A percentile compares a stretch with the other conserved stretches of the same genome.
phyloP scores from a whole-genome alignment of 2,797 vertebrate species.

The Pangasius mekongensis region DNA sequence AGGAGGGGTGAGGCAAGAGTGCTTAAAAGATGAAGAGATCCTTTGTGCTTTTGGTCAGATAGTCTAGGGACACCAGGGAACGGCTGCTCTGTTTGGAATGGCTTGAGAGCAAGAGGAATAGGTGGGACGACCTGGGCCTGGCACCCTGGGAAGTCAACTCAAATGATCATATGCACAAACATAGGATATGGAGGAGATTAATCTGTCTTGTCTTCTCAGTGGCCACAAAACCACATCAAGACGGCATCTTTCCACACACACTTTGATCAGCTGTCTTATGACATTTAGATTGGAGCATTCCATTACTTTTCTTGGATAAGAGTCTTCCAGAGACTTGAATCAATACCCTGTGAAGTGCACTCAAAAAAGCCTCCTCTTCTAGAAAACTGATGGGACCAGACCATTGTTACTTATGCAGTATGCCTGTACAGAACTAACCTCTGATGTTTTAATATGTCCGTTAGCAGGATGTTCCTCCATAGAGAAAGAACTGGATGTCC shows the following conservation, averaged over 20 bases:
- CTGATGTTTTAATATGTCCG: slow-evolving; percentile 33
- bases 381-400: slow-evolving; percentile 18
- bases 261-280: slow-evolving; percentile 73
- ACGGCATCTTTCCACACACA: slow-evolving; percentile 54
- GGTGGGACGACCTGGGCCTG: slow-evolving; percentile 67
- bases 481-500: slow-evolving; percentile 36
- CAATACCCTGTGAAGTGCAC: slow-evolving; percentile 45
- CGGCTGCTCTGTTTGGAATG: slow-evolving; percentile 56
- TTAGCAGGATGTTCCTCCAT: slow-evolving; percentile 40
- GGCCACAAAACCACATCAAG: slow-evolving; percentile 77
- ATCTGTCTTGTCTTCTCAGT: slow-evolving; percentile 68
- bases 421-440: slow-evolving; percentile 20
- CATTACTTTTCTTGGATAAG: slow-evolving; percentile 66
- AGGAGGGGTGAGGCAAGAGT: slow-evolving; percentile 41
- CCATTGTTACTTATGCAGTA: slow-evolving; percentile 25
- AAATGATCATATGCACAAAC: slow-evolving; percentile 66
- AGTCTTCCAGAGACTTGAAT: slow-evolving; percentile 56
- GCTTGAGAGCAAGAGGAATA: slow-evolving; percentile 58
- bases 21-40: slow-evolving; percentile 49
- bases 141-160: slow-evolving; percentile 67
- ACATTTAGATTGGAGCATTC: slow-evolving; percentile 68
- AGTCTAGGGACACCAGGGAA: slow-evolving; percentile 46
- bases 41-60: slow-evolving; percentile 58
- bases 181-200: slow-evolving; percentile 70
- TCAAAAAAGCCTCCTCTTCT: slow-evolving; percentile 41